phyloP scores from a whole-genome alignment of 2,113 vertebrate species.

The Clarias batrachus region DNA sequence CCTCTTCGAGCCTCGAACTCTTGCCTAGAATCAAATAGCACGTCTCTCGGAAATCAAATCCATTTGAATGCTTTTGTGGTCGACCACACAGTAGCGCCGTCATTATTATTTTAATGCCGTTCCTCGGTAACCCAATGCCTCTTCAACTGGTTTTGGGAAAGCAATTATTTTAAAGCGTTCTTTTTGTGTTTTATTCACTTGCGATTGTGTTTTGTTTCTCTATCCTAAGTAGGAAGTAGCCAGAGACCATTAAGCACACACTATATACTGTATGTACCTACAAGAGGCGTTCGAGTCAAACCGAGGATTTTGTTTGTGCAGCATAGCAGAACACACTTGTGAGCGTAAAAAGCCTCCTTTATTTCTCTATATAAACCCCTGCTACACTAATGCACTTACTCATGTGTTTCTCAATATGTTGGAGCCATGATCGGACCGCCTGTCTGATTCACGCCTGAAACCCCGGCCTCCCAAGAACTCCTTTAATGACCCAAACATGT shows the following conservation, averaged over 20 bases:
- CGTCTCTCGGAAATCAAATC: slow-evolving; percentile 56
- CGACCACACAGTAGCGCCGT: not conserved
- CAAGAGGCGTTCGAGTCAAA: no score
- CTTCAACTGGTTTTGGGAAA: not conserved
- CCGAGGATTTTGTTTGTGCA: no score
- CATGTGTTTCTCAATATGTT: no score
- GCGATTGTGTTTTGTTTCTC: not conserved
- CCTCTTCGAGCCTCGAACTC: slow-evolving; percentile 59
- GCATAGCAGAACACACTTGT: no score
- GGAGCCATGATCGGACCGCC: no score
- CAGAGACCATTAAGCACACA: not conserved
- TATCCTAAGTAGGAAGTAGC: not conserved
- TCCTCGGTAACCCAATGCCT: not conserved
- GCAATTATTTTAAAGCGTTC: not conserved
- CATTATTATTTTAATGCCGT: slow-evolving; percentile 39
- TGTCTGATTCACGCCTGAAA: no score
- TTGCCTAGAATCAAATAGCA: slow-evolving; percentile 53
- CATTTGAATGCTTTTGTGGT: slow-evolving; percentile 27
- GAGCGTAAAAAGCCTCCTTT: no score
- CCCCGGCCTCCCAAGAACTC: no score
- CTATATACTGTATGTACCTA: not conserved
- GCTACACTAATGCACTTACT: no score
- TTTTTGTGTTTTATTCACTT: not conserved
- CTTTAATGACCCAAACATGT: no score
- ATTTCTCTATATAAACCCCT: no score